Evolutionary conservation across 2,113 vertebrate species (phyloP), one percentile per base, ranked within the genome.

Genomic region (Herpailurus yagouaroundi): DNA sequence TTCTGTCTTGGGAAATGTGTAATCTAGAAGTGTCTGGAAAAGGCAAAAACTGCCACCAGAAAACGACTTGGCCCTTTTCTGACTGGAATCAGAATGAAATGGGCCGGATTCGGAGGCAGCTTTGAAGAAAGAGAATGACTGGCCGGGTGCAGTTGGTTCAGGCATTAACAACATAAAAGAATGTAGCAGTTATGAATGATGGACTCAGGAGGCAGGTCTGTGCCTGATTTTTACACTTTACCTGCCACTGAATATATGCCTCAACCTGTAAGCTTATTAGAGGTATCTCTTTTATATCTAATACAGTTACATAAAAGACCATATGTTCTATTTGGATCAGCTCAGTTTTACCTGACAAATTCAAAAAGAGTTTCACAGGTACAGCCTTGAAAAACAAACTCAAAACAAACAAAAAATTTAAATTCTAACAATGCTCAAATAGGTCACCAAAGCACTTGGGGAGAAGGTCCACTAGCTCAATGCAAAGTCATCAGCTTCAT

Each of bases 191-290:
- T 91, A 13, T 23, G 60, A 33, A 36, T 9, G n/a, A 38, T 19
- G 68, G 92, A 31, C 64, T 73, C 27, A 5, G 0, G 77, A 86
- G 95, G 63, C 95, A 97, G 84, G 93, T 73, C 90, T 73, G 27
- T 41, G 85, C 96, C 95, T 90, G 95, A 84, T 19, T 87, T 52
- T 63, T 68, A 0, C 57, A 50, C 92, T 92, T 91, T 41, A 63
- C 15, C 55, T 85, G 63, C 21, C 2, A 14, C 38, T 41, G 88
- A 63, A 68, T 29, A 38, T 91, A 10, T 5, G 52, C 71, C 94
- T 87, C 41, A 13, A 71, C 83, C 83, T 71, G 76, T 31, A 21
- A 15, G 55, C 55, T 90, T 27, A 1, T n/a, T 5, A 80, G 68
- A 63, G 25, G 19, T 9, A 25, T 50, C 12, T 66, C 31, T 25